Conservation (phyloP, 2,888 invertebrate genomes). For the Leptothorax acervorum region DNA sequence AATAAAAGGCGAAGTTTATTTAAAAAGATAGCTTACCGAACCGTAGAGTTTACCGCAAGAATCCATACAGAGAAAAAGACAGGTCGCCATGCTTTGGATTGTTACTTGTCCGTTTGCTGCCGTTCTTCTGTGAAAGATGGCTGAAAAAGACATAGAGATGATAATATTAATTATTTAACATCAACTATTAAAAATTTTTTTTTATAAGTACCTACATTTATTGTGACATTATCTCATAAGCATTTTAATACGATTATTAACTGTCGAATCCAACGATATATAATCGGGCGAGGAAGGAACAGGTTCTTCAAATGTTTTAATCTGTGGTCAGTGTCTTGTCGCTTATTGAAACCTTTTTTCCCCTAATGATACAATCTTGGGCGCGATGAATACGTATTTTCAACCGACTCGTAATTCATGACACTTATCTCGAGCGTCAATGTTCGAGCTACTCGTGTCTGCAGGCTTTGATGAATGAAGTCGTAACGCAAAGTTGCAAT, state of each 20-base stretch:
- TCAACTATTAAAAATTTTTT: not conserved
- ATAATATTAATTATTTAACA: not conserved
- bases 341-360: not conserved
- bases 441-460: constrained; percentile 20
- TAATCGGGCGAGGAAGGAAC: not conserved
- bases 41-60: constrained; percentile 94
- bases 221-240: not conserved
- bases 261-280: not conserved
- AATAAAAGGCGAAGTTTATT: not conserved
- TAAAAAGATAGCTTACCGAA: constrained; percentile 88
- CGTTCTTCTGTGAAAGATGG: constrained; percentile 90
- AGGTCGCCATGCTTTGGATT: constrained; percentile 95
- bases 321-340: not conserved
- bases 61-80: constrained; percentile 96
- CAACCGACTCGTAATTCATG: constrained; percentile 16
- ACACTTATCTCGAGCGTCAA: constrained; percentile 42
- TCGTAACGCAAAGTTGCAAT: constrained; percentile 16
- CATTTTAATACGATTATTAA: not conserved
- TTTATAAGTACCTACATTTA: not conserved
- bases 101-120: constrained; percentile 93
- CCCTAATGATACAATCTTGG: constrained; percentile 35
- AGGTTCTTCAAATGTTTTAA: constrained; percentile 42
- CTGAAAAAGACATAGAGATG: constrained; percentile 86
- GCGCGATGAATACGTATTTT: constrained; percentile 21
- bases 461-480: constrained; percentile 25